Evolutionary conservation across 2,797 vertebrate genomes (phyloP).

Genomic region (Chaenodraco wilsoni): DNA sequence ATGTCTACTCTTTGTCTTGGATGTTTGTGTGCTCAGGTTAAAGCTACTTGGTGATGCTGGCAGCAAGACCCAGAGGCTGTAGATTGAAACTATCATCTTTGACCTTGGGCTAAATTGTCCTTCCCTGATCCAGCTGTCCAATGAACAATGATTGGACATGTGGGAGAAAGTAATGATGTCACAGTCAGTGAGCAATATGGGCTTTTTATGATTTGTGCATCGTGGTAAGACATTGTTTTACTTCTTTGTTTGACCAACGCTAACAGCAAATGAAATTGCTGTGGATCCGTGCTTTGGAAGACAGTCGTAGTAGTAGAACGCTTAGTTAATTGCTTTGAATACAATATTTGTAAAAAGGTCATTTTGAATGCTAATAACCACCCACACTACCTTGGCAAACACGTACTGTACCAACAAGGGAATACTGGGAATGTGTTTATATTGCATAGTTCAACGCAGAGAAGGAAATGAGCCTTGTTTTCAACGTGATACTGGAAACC

Average conservation of each 20-base stretch:
- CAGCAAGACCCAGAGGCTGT: slow-evolving; percentile 18
- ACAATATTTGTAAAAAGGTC: neutral
- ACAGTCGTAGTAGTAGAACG: neutral
- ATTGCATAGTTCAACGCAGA: neutral
- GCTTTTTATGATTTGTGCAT: neutral
- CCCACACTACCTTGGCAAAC: neutral
- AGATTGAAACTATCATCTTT: slow-evolving; percentile 32
- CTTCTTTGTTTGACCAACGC: neutral
- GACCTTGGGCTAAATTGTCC: slow-evolving; percentile 39
- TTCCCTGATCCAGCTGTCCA: slow-evolving; percentile 32
- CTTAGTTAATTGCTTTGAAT: neutral
- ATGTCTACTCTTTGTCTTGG: neutral
- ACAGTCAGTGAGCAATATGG: slow-evolving; percentile 25
- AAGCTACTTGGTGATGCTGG: slow-evolving; percentile 25
- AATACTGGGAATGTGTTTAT: neutral
- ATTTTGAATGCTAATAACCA: neutral
- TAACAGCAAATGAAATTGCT: slow-evolving; percentile 6
- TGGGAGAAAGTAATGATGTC: slow-evolving; percentile 22
- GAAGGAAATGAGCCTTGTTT: neutral
- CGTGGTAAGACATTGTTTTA: neutral
- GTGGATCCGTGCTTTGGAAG: neutral
- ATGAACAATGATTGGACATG: slow-evolving; percentile 27
- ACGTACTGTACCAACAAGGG: neutral
- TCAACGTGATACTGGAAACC: slow-evolving; percentile 4
- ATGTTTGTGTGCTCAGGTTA: slow-evolving; percentile 15